Evolutionary conservation across 2,797 vertebrate species (phyloP).

Genomic region (Dipus sagitta): DNA sequence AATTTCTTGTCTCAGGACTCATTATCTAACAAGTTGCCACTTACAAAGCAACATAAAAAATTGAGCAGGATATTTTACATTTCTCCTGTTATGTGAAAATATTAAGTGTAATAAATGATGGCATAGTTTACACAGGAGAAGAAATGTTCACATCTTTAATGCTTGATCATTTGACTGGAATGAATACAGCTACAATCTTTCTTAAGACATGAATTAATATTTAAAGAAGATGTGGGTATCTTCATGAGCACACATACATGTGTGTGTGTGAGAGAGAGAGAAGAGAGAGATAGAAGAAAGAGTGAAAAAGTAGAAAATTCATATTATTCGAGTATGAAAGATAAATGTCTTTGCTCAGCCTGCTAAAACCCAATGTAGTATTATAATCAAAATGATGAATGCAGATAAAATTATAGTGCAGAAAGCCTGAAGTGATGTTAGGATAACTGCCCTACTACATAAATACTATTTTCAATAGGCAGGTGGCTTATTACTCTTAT

Average conservation of each 20-base stretch:
- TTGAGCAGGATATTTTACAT: background rate
- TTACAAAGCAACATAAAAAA: background rate
- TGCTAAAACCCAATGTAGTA: constrained; percentile 34
- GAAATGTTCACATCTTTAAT: background rate
- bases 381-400: constrained; percentile 26
- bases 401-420: constrained; percentile 58
- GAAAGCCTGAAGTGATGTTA: constrained; percentile 51
- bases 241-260: background rate
- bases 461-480: constrained; percentile 28
- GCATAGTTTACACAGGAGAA: background rate
- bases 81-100: background rate
- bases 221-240: background rate
- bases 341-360: constrained; percentile 52
- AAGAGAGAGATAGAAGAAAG: background rate
- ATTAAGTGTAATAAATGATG: background rate
- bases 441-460: background rate
- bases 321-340: constrained; percentile 56
- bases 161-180: background rate
- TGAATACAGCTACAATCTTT: background rate
- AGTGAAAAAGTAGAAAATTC: background rate
- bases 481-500: constrained; percentile 53
- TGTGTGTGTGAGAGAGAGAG: too few relatives aligned
- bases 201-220: constrained; percentile 32
- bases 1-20: background rate
- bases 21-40: background rate